Percentiles rank a stretch among this genome's conserved stretches.
Evolutionary conservation across 2,797 vertebrate genomes (phyloP).

Genomic region (Cossypha niveicapilla): DNA sequence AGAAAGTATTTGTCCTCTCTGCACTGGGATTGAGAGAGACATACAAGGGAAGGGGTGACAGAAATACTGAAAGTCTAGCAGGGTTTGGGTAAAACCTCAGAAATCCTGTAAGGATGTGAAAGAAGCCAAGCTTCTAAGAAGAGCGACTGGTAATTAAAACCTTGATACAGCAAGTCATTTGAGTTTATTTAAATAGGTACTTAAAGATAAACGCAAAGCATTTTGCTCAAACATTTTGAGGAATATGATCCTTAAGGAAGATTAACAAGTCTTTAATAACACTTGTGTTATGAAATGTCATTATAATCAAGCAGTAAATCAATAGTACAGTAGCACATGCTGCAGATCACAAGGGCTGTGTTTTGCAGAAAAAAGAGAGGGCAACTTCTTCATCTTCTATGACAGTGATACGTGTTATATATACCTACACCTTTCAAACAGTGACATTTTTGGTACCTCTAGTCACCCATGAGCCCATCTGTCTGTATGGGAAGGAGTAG

Average conservation of each 20-base stretch:
- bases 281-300: conserved; percentile 48
- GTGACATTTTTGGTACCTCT: neutral
- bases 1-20: conserved; percentile 2
- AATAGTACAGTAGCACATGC: neutral
- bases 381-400: neutral
- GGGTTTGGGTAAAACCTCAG: neutral
- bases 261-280: conserved; percentile 51
- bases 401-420: neutral
- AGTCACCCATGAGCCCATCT: neutral
- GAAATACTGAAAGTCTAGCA: neutral
- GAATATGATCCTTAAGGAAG: conserved; percentile 37
- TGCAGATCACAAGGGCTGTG: neutral
- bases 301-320: conserved; percentile 53
- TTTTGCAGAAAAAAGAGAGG: neutral
- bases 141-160: neutral
- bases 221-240: conserved; percentile 53
- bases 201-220: conserved; percentile 30
- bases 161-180: neutral
- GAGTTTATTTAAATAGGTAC: conserved; percentile 34
- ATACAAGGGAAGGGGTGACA: neutral
- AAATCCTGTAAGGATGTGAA: rapidly evolving
- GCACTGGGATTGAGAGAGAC: neutral
- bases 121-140: neutral
- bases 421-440: neutral
- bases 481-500: neutral